A percentile compares a stretch with the other conserved stretches of the same genome.
phyloP scores from a whole-genome alignment of 2,797 vertebrate species.

The Lateolabrax maculatus region DNA sequence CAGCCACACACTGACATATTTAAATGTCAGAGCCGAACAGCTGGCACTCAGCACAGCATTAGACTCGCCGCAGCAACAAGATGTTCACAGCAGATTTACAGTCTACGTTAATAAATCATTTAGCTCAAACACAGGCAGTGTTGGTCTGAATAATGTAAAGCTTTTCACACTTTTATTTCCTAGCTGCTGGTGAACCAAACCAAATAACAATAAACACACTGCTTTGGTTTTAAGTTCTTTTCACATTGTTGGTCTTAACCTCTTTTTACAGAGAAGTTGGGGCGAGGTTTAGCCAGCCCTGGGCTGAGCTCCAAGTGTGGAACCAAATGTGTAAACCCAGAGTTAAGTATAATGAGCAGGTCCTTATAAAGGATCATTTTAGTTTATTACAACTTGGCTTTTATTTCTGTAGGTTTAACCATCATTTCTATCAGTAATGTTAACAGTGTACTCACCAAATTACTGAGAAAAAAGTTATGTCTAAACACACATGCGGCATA shows the following conservation, averaged over 20 bases:
- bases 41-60: constrained; percentile 11
- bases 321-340: background rate
- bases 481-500: background rate
- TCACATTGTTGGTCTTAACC: background rate
- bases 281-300: background rate
- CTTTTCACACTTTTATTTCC: background rate
- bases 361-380: background rate
- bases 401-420: background rate
- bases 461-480: background rate
- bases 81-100: constrained; percentile 17
- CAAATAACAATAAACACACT: background rate
- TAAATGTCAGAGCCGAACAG: constrained; percentile 23
- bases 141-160: background rate
- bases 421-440: background rate
- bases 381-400: background rate
- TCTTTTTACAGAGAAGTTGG: background rate
- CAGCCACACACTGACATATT: constrained; percentile 3
- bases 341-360: background rate
- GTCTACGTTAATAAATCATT: background rate
- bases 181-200: background rate
- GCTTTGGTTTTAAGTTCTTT: background rate
- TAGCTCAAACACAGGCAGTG: background rate
- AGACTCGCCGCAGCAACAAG: background rate
- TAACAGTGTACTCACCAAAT: background rate
- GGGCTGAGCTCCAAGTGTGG: background rate